Conservation (phyloP, 2,888 invertebrate genomes). For the Dicyrtoma fusca region DNA sequence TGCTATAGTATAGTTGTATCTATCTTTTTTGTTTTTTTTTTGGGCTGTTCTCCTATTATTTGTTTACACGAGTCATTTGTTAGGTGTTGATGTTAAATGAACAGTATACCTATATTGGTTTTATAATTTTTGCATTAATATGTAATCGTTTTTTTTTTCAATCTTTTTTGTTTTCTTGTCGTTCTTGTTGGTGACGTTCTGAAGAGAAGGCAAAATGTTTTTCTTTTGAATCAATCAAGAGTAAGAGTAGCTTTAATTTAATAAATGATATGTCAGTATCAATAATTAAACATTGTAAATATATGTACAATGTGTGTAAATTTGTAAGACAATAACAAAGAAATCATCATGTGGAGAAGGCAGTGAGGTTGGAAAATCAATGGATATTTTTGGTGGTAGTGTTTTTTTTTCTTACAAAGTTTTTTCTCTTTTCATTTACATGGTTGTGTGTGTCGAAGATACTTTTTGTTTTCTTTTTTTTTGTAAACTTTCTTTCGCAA, state of each 20-base stretch:
- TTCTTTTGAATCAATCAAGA: constrained; percentile 32
- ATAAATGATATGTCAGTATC: constrained; percentile 28
- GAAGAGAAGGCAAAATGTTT: constrained; percentile 34
- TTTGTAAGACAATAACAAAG: constrained; percentile 19
- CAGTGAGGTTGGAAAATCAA: constrained; percentile 43
- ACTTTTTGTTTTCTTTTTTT: neutral
- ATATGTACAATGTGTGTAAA: neutral
- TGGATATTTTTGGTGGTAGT: constrained; percentile 23
- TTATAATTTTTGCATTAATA: neutral
- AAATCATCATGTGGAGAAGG: constrained; percentile 40
- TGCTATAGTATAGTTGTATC: neutral
- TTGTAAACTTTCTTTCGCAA: too few relatives aligned
- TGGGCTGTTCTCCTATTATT: neutral
- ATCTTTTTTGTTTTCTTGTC: neutral
- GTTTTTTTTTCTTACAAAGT: neutral
- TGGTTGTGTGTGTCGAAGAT: neutral
- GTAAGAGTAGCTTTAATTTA: constrained; percentile 12
- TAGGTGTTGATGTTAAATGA: neutral
- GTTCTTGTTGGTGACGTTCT: constrained; percentile 21
- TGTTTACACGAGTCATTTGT: neutral
- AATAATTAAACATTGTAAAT: constrained; percentile 9
- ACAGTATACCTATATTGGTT: neutral
- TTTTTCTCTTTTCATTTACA: neutral
- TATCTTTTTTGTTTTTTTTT: constrained; percentile 11
- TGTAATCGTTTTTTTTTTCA: neutral